Evolutionary conservation across 2,797 vertebrate genomes (phyloP), one percentile per base, ranked within the genome.

Genomic region (Sebastes miniatus): DNA sequence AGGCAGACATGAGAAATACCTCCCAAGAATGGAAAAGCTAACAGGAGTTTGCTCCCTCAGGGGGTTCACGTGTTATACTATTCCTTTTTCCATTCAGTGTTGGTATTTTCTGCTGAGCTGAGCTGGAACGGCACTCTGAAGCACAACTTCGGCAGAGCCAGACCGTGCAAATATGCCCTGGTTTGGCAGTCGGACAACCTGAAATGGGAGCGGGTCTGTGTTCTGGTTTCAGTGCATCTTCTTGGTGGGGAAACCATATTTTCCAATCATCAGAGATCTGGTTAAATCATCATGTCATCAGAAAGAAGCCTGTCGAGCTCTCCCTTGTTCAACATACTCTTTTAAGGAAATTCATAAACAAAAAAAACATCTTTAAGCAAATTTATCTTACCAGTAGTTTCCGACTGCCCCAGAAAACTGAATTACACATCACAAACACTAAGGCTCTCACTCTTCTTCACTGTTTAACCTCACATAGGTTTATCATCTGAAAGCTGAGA

Each of bases 21-120:
- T 89, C 87, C 85, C 89, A 85, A 72, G 85, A 89, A 91, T 90
- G 91, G 89, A 94, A 93, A 92, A 87, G 85, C 81, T 83, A 81
- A 83, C 81, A 31, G 73, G 54, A 61, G 75, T 65, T 70, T 8
- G 68, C 65, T 84, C 87, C 84, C 87, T 72, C 52, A 2, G 80
- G 84, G 87, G 87, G 20, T 80, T 88, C 69, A 73, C 16, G 72
- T 87, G 84, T 87, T 81, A 75, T 66, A 83, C 68, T 76, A 67
- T 89, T 84, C 73, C 47, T 83, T 91, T 95, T 95, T 96, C 94
- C 93, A 87, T 83, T 84, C 68, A 62, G 71, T 32, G 22, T 84
- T 82, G 83, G 83, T 88, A 86, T 92, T 89, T 94, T 94, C 76
- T 96, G 95, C 95, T 96, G 93, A 95, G 92, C 89, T 81, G 89